phyloP scores from a whole-genome alignment of 2,888 invertebrate genomes.

The Phytoseiulus persimilis region DNA sequence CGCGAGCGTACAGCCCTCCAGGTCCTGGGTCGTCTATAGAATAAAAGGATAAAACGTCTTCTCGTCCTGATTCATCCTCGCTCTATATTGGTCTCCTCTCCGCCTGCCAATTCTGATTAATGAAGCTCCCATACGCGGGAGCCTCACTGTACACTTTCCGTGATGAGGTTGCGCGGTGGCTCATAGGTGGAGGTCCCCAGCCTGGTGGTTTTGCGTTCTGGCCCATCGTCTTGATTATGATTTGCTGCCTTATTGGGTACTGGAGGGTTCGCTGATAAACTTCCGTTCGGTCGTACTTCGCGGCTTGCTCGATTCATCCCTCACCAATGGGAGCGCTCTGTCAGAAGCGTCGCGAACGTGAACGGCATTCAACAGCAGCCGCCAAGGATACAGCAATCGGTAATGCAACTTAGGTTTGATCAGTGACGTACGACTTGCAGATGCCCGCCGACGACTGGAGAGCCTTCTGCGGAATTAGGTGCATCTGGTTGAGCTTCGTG shows the following conservation, averaged over 20 bases:
- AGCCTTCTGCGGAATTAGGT: neutral
- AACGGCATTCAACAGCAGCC: neutral
- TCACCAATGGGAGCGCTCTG: neutral
- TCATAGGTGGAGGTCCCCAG: neutral
- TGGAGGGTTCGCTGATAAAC: neutral
- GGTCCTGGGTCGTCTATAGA: no score
- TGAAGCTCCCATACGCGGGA: neutral
- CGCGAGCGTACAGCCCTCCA: no score
- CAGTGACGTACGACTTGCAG: neutral
- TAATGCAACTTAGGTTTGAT: neutral
- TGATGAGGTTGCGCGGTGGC: neutral
- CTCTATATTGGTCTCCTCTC: neutral
- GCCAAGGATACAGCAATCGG: neutral
- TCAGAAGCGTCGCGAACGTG: neutral
- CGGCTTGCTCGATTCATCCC: neutral
- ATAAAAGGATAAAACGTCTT: neutral
- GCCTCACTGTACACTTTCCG: neutral
- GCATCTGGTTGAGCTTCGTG: neutral
- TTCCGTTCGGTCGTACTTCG: neutral
- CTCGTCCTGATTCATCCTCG: neutral
- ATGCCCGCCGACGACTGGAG: neutral
- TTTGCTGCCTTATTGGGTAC: neutral
- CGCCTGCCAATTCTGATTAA: neutral
- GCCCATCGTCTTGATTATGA: neutral
- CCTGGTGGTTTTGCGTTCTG: neutral